A percentile compares a stretch with the other conserved stretches of the same genome.
Evolutionary conservation across 2,888 invertebrate genomes (phyloP).

Genomic region (Caenorhabditis zanzibari): DNA sequence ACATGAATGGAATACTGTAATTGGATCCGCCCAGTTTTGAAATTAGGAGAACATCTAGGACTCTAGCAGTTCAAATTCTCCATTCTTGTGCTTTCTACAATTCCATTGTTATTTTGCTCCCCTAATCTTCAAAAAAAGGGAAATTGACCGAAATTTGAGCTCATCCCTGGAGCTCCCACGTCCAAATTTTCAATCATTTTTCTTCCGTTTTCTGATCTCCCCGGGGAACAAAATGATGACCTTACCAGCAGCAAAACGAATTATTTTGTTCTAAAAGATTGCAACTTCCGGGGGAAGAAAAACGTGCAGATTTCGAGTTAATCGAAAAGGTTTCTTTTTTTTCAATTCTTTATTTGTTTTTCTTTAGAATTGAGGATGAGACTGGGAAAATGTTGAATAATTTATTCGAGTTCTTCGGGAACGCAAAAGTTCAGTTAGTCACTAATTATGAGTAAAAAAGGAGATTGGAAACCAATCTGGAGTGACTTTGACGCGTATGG

Average conservation of each 20-base stretch:
- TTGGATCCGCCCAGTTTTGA: too few species aligned
- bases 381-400: conserved; percentile 10
- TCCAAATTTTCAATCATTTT: conserved; percentile 39
- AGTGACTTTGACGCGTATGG: too few species aligned
- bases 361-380: background rate
- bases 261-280: background rate
- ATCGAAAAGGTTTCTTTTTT: background rate
- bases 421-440: background rate
- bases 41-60: too few species aligned
- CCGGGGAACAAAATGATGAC: conserved; percentile 19
- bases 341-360: background rate
- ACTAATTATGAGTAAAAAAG: too few species aligned
- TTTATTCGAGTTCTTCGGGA: background rate
- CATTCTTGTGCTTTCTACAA: conserved; percentile 11
- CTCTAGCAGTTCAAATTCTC: too few species aligned
- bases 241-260: conserved; percentile 19
- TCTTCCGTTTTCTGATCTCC: conserved; percentile 11
- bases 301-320: conserved; percentile 22
- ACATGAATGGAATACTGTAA: too few species aligned
- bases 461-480: too few species aligned
- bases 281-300: background rate
- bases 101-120: background rate
- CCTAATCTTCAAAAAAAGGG: conserved; percentile 10
- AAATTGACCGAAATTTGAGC: conserved; percentile 34
- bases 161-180: conserved; percentile 9